A percentile compares a stretch with the other conserved stretches of the same genome.
These are phyloP conservation scores for Elymnias hypermnestra DNA, from an alignment of 1,140 invertebrate species.

Conservation along the genomic window DNA sequence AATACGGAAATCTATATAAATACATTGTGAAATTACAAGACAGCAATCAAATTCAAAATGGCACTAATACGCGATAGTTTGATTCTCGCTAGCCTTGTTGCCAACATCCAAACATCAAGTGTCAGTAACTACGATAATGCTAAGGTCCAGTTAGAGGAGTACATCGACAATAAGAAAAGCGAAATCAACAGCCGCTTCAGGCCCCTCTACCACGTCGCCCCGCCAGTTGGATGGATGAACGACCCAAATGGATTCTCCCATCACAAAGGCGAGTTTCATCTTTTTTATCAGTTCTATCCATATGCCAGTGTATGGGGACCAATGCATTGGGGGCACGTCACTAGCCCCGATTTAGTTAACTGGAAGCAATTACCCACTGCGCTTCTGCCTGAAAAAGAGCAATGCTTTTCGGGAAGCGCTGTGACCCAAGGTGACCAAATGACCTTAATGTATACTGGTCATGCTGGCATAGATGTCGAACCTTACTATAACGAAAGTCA, in stretches of 20 bases:
- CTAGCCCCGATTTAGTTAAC: conserved; percentile 51
- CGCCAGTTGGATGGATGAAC: conserved; percentile 68
- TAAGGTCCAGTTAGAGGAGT: conserved; percentile 41
- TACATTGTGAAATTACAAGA: too few species aligned
- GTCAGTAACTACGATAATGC: conserved; percentile 20
- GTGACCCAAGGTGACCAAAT: conserved; percentile 42
- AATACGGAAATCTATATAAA: neutral
- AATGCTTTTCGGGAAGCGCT: conserved; percentile 66
- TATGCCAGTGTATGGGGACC: conserved; percentile 56
- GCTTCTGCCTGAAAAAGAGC: conserved; percentile 57
- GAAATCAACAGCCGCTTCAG: conserved; percentile 45
- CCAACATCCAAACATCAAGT: neutral
- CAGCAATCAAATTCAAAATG: conserved; percentile 13
- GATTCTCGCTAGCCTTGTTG: conserved; percentile 2
- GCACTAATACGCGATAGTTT: conserved; percentile 4
- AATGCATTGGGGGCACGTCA: conserved; percentile 66
- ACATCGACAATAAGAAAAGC: conserved; percentile 40
- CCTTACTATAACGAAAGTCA: conserved; percentile 55
- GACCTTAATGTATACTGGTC: conserved; percentile 62
- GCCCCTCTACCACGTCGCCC: conserved; percentile 50
- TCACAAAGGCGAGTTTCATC: conserved; percentile 56
- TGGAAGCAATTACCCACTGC: conserved; percentile 65
- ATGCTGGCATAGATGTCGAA: conserved; percentile 27
- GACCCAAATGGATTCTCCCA: conserved; percentile 69
- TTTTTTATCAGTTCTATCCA: conserved; percentile 67